Percentiles rank a stretch among this genome's conserved stretches.
These are phyloP conservation scores for Coendou prehensilis DNA, from an alignment of 2,797 vertebrate genomes.

Conservation along the genomic window DNA sequence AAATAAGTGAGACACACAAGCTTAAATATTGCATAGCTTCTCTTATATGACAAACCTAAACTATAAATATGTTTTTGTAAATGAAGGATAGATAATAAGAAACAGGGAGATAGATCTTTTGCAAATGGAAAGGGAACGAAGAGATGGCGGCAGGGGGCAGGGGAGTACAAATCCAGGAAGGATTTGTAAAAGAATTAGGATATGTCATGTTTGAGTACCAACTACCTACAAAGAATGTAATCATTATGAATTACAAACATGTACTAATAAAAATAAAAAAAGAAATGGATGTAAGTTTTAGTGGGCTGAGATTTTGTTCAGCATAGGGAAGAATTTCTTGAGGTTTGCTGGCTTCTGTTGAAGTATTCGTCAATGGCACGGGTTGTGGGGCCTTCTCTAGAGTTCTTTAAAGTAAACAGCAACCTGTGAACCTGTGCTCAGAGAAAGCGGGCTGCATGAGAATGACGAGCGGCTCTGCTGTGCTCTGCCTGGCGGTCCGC, in stretches of 20 bases:
- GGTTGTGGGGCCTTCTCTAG: neutral
- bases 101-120: neutral
- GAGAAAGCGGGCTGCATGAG: neutral
- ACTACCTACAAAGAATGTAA: neutral
- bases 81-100: neutral
- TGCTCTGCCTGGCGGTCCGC: neutral
- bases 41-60: neutral
- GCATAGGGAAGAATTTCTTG: neutral
- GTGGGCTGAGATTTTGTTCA: neutral
- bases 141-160: neutral
- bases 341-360: slow-evolving; percentile 15
- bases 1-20: neutral
- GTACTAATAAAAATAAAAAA: neutral
- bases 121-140: neutral
- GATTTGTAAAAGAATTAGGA: neutral
- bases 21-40: neutral
- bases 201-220: neutral
- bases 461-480: neutral
- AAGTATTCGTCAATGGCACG: neutral
- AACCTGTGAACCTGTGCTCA: too few relatives aligned
- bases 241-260: neutral
- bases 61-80: neutral
- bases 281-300: neutral
- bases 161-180: neutral
- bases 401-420: slow-evolving; percentile 21